Base-by-base conservation (phyloP, 2,797 vertebrate species). In the Cyprinodon diabolis region DNA sequence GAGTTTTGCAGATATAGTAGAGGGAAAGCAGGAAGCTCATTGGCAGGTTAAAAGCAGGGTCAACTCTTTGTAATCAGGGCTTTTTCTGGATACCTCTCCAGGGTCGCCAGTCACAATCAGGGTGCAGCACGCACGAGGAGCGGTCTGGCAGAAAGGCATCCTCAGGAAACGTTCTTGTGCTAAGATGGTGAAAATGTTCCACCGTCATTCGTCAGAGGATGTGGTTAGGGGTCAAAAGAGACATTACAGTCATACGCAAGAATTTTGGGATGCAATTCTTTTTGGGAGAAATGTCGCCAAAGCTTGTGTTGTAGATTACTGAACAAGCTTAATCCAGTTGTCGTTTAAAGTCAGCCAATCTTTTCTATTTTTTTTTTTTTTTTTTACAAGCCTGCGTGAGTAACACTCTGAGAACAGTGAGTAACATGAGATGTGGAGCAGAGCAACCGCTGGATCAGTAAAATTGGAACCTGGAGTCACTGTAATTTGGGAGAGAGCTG, bases 401-500 rank as follows among this genome's bases (percentile, higher is more conserved):
- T 90, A 78, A 71, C 70, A 88, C 87, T 91, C 89, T 86, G 89
- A 88, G 87, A 91, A 92, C 90, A 86, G 91, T 87, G 86, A 75
- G 91, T 92, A 92, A 93, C 91, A 91, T 90, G 90, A 93, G 89
- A 88, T 85, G 90, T 90, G 89, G 87, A 92, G 91, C 92, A 90
- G 89, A 89, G 91, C 92, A 90, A 92, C 92, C 91, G 80, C 93
- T 89, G 91, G 92, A 93, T 92, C 92, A 92, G 92, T 93, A 85
- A 91, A 93, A 92, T 88, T 90, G 92, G 90, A 93, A 86, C 89
- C 87, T 87, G 74, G 87, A 92, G 89, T 93, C 87, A 91, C 92
- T 93, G 90, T 92, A 92, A 92, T 94, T 93, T 93, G 87, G 90
- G 89, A 93, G 91, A 85, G 89, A 86, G 92, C 87, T 92, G 92